phyloP scores from a whole-genome alignment of 2,113 vertebrate genomes.

The Tenebrosternarchus preto region DNA sequence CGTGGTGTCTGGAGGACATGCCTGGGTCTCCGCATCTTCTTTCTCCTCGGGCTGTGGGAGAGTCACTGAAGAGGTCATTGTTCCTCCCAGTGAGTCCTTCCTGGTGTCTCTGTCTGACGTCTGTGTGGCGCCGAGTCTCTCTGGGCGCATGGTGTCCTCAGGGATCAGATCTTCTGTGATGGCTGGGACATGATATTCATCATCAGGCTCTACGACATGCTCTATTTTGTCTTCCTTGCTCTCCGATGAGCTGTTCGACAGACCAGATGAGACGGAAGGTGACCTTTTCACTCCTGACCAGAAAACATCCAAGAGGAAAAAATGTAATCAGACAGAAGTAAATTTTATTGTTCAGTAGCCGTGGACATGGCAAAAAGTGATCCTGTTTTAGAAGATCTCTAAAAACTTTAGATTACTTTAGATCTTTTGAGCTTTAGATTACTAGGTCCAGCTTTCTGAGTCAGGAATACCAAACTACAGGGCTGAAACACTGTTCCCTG shows the following conservation, averaged over 20 bases:
- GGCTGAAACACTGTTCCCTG: no score
- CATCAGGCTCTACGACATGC: constrained; percentile 20
- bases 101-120: constrained; percentile 42
- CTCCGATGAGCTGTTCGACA: constrained; percentile 64
- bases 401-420: no score
- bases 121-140: neutral
- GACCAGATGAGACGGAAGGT: constrained; percentile 65
- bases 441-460: no score
- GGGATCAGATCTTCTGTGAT: no score
- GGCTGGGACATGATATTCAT: constrained; percentile 12
- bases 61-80: constrained; percentile 7
- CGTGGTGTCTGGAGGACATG: constrained; percentile 28
- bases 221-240: constrained; percentile 70
- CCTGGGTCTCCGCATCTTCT: constrained; percentile 46
- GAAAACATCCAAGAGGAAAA: neutral
- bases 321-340: no score
- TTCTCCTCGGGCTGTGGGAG: constrained; percentile 4
- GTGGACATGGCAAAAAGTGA: no score
- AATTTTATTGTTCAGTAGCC: no score
- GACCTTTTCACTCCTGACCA: constrained; percentile 35
- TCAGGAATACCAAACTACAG: no score
- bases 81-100: constrained; percentile 33
- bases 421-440: no score
- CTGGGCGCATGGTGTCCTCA: constrained; percentile 28
- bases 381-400: no score